Base-by-base conservation (phyloP, 2,113 vertebrate genomes). In the Narcine bancroftii region DNA sequence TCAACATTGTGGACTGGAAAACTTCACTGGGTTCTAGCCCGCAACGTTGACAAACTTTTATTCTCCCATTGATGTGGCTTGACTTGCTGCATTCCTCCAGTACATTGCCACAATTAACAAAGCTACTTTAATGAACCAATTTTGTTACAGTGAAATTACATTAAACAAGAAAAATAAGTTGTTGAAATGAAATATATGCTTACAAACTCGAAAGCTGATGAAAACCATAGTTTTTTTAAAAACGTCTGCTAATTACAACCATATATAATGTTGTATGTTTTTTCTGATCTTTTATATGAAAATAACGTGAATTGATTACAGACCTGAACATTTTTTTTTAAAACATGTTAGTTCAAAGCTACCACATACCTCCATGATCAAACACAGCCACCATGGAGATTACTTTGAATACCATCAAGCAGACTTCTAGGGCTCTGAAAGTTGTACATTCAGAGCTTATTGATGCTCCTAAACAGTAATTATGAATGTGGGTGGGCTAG, bases 391-490 rank as follows among this genome's bases (percentile, higher is more conserved):
- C 81, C n/a, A 60, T 60, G 33, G 89, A 91, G 42, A 69, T 47
- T 69, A 45, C 65, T 91, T 45, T 69, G 63, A 91, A 91, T 71
- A 69, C 26, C 42, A 19, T 65, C 65, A 91, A 91, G 63, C 87
- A 91, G 63, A 42, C 89, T 45, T 91, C 39, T 47, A 45, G 42
- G 65, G 33, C 89, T 91, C 89, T 91, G 89, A 65, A 69, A 91
- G 89, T 66, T 69, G 9, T 65, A 66, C 65, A 69, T 91, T 91
- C n/a, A n/a, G n/a, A n/a, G 60, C 47, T 91, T 91, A 91, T 91
- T 91, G 89, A 91, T 91, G 63, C 42, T 87, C 65, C 87, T 91
- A 91, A 66, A 91, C 89, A 91, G 65, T 26, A 91, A 69, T 91
- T 91, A 91, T 69, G 65, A 9, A 63, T 91, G 89, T 91, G 89